A percentile compares a stretch with the other conserved stretches of the same genome.
These are phyloP conservation scores for Hypomecis punctinalis DNA, from an alignment of 2,888 invertebrate genomes.

Conservation along the genomic window DNA sequence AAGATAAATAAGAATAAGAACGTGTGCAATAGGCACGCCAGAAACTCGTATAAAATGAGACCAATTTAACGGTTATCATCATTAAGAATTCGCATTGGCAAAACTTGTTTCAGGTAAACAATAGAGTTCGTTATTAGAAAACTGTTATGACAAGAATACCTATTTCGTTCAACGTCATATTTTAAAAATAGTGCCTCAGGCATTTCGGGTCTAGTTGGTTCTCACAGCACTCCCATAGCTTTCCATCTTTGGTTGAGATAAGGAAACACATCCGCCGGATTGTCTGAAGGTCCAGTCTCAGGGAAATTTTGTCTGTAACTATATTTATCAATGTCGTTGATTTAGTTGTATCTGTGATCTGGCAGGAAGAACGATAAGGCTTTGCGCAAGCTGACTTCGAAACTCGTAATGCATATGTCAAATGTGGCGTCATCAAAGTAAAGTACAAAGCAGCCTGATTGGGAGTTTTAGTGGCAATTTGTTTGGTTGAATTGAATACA, in stretches of 20 bases:
- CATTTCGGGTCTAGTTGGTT: slow-evolving; percentile 53
- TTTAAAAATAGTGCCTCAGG: slow-evolving; percentile 49
- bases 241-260: slow-evolving; percentile 72
- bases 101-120: slow-evolving; percentile 23
- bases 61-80: slow-evolving; percentile 28
- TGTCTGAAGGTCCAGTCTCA: slow-evolving; percentile 56
- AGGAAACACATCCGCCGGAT: slow-evolving; percentile 75
- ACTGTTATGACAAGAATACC: slow-evolving; percentile 16
- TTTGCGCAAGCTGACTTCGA: slow-evolving; percentile 1
- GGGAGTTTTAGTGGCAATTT: slow-evolving; percentile 20
- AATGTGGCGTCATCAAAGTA: background rate
- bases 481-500: slow-evolving; percentile 37
- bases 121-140: slow-evolving; percentile 9
- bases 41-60: slow-evolving; percentile 26
- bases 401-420: background rate
- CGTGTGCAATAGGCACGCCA: slow-evolving; percentile 9
- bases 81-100: slow-evolving; percentile 21
- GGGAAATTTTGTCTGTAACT: slow-evolving; percentile 46
- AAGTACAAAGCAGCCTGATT: background rate
- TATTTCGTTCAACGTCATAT: slow-evolving; percentile 47
- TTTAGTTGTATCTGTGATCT: slow-evolving; percentile 10
- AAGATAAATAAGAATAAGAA: slow-evolving; percentile 24
- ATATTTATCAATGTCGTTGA: slow-evolving; percentile 48
- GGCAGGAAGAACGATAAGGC: slow-evolving; percentile 5
- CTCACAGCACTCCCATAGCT: slow-evolving; percentile 66